A percentile compares a stretch with the other conserved stretches of the same genome.
phyloP scores from a whole-genome alignment of 2,113 vertebrate genomes.

The Myiagra hebetior region DNA sequence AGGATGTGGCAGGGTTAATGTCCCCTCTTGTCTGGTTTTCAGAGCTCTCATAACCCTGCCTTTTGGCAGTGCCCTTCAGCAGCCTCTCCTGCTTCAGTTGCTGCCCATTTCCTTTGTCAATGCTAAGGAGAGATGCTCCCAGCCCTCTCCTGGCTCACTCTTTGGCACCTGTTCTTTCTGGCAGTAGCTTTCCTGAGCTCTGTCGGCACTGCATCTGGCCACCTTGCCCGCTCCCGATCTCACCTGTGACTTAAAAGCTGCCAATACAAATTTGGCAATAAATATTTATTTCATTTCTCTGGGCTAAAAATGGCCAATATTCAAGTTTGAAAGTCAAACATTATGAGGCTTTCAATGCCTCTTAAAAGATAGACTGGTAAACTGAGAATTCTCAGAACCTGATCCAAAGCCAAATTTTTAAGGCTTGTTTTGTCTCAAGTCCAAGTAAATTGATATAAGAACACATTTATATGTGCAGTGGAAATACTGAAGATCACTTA shows the following conservation, averaged over 20 bases:
- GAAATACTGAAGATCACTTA: neutral
- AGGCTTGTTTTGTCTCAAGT: neutral
- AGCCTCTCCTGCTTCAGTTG: neutral
- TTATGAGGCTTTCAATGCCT: neutral
- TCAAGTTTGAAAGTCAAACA: slow-evolving; percentile 62
- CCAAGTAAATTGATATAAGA: neutral
- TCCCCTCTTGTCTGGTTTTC: neutral
- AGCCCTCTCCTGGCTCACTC: neutral
- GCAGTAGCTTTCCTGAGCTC: neutral
- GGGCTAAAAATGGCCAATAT: slow-evolving; percentile 41
- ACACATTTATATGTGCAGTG: neutral
- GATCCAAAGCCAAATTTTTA: neutral
- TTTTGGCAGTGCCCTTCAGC: neutral
- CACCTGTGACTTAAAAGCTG: slow-evolving; percentile 22
- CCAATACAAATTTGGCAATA: slow-evolving; percentile 63
- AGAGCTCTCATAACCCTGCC: neutral
- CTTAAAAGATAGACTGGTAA: slow-evolving; percentile 8
- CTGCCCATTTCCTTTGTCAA: neutral
- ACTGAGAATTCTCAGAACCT: neutral
- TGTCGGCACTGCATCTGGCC: neutral
- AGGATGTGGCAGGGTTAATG: neutral
- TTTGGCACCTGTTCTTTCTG: neutral
- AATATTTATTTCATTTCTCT: slow-evolving; percentile 12
- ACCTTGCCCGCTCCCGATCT: neutral
- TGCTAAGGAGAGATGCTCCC: neutral